A percentile compares a stretch with the other conserved stretches of the same genome.
Conservation (phyloP, 2,797 vertebrate species). For the Mormyrus hasselquistii region DNA sequence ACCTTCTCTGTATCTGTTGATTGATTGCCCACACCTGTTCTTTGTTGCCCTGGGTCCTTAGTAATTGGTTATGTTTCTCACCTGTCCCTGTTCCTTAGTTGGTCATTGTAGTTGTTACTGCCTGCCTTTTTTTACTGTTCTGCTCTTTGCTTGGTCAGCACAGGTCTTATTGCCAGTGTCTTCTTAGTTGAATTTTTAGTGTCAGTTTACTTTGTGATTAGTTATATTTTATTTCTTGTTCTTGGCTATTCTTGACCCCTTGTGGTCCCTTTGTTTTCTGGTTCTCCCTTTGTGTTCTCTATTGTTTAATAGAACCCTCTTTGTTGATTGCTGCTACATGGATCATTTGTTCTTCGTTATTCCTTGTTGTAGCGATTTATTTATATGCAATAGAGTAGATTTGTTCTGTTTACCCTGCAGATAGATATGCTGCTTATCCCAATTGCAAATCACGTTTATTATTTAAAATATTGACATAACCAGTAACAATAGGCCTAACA, state of each 20-base stretch:
- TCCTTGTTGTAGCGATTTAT: neutral
- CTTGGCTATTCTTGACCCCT: neutral
- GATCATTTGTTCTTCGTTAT: neutral
- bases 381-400: neutral
- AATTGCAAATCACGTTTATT: neutral
- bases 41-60: too few species aligned
- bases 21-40: neutral
- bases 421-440: neutral
- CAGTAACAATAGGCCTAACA: neutral
- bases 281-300: neutral
- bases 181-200: neutral
- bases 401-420: neutral
- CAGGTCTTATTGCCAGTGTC: neutral
- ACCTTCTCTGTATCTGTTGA: neutral
- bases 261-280: neutral
- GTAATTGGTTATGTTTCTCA: neutral
- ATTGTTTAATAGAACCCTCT: neutral
- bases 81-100: neutral
- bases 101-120: neutral
- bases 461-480: neutral
- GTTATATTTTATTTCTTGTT: neutral
- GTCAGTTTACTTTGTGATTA: neutral
- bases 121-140: neutral
- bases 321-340: neutral
- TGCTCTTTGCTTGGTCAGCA: neutral